Conservation (phyloP, 2,888 invertebrate species). For the Synergus laeviventris region DNA sequence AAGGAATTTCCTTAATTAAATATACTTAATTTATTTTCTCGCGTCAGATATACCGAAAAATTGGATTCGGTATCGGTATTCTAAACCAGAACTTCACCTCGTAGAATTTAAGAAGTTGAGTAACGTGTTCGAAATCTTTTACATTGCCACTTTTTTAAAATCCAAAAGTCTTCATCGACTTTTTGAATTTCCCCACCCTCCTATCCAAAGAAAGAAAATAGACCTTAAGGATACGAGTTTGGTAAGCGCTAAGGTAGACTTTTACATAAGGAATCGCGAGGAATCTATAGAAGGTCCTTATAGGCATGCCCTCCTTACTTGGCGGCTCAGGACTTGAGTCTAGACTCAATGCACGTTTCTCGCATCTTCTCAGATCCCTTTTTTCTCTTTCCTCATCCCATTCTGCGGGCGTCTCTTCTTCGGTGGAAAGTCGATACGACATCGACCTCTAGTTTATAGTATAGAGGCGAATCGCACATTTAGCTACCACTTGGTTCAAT, state of each 20-base stretch:
- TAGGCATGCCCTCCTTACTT: conserved; percentile 38
- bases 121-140: conserved; percentile 66
- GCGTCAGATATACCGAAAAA: not conserved
- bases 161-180: conserved; percentile 16
- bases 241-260: conserved; percentile 30
- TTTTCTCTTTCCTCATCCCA: conserved; percentile 31
- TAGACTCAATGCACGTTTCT: conserved; percentile 34
- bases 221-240: conserved; percentile 35
- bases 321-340: conserved; percentile 39
- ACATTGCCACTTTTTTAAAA: conserved; percentile 45
- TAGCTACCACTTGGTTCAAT: not conserved
- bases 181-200: not conserved
- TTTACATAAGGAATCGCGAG: conserved; percentile 33
- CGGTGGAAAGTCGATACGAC: conserved; percentile 28
- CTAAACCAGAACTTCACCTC: conserved; percentile 60
- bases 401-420: conserved; percentile 20
- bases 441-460: conserved; percentile 35
- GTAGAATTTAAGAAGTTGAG: conserved; percentile 64
- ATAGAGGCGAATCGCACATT: conserved; percentile 17
- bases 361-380: conserved; percentile 36
- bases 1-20: not conserved
- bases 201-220: conserved; percentile 2
- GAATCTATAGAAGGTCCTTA: conserved; percentile 37
- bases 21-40: too few relatives aligned
- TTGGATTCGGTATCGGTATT: not conserved